Base-by-base conservation (phyloP, 2,797 vertebrate species). In the Allobates femoralis region DNA sequence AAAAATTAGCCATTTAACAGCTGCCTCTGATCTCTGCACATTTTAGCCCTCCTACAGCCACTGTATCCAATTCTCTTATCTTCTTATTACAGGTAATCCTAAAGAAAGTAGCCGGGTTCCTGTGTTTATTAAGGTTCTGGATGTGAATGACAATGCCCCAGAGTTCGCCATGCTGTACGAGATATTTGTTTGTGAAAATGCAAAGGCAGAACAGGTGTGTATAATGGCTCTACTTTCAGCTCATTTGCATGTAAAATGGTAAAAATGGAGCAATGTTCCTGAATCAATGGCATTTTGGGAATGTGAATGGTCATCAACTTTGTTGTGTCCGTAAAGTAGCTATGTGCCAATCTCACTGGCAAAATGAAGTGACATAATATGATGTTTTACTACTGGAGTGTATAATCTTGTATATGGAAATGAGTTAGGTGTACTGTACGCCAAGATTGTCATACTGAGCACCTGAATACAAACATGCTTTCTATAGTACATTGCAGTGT, bases 91-190 rank as follows among this genome's bases (percentile, higher is more conserved):
- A 98, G 97, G 95, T 94, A 97, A 97, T 90, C 96, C 96, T 19
- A 96, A 94, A 34, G 96, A 96, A 94, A 95, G 92, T 89, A 97
- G 95, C 89, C 94, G 95, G 0, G 97, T 96, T 34, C 96, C 96
- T 0, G 96, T 99, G 6, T 96, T 95, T 91, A 94, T 99, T 93
- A 93, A 95, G 90, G 94, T 98, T 88, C 93, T 97, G 89, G 98
- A 99, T 84, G 94, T 99, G 92, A 99, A 99, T 81, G 98, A 99
- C 94, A 99, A 99, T 0, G 95, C 97, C 28, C 98, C 98, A 0
- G 95, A 95, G 32, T 97, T 99, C 84, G 95, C 96, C 91, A 94
- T 95, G 92, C 94, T 95, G 90, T 98, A 99, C 0, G 98, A 99
- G 93, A 96, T 97, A 2, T 98, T 96, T 66, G 96, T 99, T 91